Base-by-base conservation (phyloP, 2,888 invertebrate species). In the Hyalella azteca region DNA sequence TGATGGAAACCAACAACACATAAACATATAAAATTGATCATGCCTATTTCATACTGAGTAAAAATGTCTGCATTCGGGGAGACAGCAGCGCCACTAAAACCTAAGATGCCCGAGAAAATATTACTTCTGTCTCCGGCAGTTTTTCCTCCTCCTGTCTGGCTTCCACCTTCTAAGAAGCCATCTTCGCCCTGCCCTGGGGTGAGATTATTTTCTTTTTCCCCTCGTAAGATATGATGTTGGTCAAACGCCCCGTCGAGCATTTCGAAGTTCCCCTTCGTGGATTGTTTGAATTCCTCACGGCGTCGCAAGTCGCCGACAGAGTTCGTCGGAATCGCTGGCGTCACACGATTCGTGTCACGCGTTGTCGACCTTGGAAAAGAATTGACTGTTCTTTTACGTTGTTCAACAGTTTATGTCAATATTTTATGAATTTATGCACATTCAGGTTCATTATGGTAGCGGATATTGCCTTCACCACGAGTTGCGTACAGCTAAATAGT, bases 281-380 rank as follows among this genome's bases (percentile, higher is more conserved):
- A 66, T 36, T 66, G 66, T 19, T 66, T 66, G 66, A 66, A 66
- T 19, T 78, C 78, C 32, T 78, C 59, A 13, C 78, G 13, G 5
- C 40, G 39, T 11, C 60, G 78, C 22, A 78, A 41, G 78, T 78
- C 78, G 13, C 78, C 45, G 1, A 78, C 78, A 1, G 59, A 59
- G 45, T 32, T 78, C 22, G 78, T 60, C 11, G 78, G 78, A 3
- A 32, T 9, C n/a, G 60, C 54, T 0, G 78, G 54, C 11, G 59
- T 32, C 19, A 60, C 32, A 22, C 41, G 59, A 26, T 45, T 19
- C 5, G 54, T 32, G n/a, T 78, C 40, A 3, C 54, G 40, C 1
- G 78, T 78, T 13, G 78, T 78, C 0, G 78, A 78, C 32, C 78
- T 78, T n/a, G n/a, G n/a, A n/a, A n/a, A n/a, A n/a, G n/a, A n/a